A percentile compares a stretch with the other conserved stretches of the same genome.
These are phyloP conservation scores for Sycobia sp. DNA, from an alignment of 1,140 invertebrate genomes.

Conservation along the genomic window DNA sequence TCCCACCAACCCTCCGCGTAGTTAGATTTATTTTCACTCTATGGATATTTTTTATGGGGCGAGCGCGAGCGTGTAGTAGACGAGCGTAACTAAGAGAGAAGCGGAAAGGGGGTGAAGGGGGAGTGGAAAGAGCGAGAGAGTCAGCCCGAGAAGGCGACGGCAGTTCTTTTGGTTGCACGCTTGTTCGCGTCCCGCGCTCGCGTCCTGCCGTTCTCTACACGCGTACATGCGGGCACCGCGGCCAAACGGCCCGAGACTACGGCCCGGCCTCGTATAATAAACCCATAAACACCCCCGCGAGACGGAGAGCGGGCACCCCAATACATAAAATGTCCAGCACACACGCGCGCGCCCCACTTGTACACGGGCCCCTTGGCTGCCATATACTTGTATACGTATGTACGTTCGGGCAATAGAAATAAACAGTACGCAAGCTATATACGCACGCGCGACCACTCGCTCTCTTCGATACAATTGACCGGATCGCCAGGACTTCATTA, in stretches of 20 bases:
- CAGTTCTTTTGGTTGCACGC: conserved; percentile 17
- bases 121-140: not conserved
- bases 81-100: conserved; percentile 27
- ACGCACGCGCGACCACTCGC: conserved; percentile 36
- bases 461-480: conserved; percentile 41
- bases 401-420: too few species aligned
- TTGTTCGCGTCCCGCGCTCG: conserved; percentile 9
- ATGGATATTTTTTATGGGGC: conserved; percentile 57
- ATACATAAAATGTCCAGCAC: conserved; percentile 50
- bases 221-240: conserved; percentile 33
- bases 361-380: not conserved
- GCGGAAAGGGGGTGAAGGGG: not conserved
- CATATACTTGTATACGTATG: too few species aligned
- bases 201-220: conserved; percentile 19
- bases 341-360: conserved; percentile 32
- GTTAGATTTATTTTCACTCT: conserved; percentile 62
- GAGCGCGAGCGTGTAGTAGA: conserved; percentile 45
- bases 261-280: conserved; percentile 60
- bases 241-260: conserved; percentile 44
- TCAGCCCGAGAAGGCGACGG: not conserved
- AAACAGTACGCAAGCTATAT: too few species aligned
- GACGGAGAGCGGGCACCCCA: conserved; percentile 43
- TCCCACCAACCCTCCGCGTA: too few species aligned
- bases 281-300: conserved; percentile 60
- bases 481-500: conserved; percentile 28